Evolutionary conservation across 2,888 invertebrate species (phyloP), one percentile per base, ranked within the genome.

Genomic region (Xiphydria camelus): DNA sequence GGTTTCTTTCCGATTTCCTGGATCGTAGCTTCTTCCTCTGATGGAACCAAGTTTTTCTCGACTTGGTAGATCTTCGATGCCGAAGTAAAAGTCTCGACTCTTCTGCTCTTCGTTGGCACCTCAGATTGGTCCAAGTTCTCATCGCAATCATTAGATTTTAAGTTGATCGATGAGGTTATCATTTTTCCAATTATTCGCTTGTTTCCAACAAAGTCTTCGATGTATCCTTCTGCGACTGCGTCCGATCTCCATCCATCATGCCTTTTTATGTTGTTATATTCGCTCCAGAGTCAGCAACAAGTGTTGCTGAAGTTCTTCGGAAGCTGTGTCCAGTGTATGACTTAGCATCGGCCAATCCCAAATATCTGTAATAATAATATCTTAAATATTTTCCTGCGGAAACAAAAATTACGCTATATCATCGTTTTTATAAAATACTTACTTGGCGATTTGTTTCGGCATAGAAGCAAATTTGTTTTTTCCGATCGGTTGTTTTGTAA

Each of bases 361-460:
- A 23, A 23, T 9, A 23, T 23, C 23, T 23, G 23, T 23, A 23
- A 23, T 2, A 23, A n/a, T 23, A 2, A n/a, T n/a, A n/a, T n/a
- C n/a, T n/a, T n/a, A n/a, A n/a, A n/a, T n/a, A n/a, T 23, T n/a
- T 23, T 23, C n/a, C n/a, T 23, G 7, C n/a, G 7, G 2, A 23
- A 2, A 9, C n/a, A 23, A 23, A 23, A 9, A 23, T 23, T 2
- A 23, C n/a, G 1, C 23, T n/a, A 23, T 23, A n/a, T n/a, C n/a
- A 23, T 9, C 7, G n/a, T 23, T 23, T 9, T 23, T 2, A 23
- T 23, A 23, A 9, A 9, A 23, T 23, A 39, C 9, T 9, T 43
- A 47, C 22, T 48, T 46, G 38, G 44, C 47, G 25, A 19, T 26
- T 51, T 51, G 47, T 52, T 37, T 23, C 7, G 23, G 23, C 23